Base-by-base conservation (phyloP, 2,113 vertebrate species). In the Osmerus mordax region DNA sequence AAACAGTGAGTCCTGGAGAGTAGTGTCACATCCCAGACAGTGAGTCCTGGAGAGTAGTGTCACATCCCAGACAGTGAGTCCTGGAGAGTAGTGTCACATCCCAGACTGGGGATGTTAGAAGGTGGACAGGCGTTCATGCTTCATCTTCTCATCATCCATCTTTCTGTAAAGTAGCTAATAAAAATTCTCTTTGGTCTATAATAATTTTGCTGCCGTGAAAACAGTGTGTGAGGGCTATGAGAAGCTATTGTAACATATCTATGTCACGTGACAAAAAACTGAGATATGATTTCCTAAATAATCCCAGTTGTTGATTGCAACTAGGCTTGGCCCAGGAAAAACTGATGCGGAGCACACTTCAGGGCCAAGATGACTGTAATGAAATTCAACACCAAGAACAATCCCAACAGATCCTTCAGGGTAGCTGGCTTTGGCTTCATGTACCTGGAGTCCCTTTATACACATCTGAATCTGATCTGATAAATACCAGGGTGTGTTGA, bases 401-500 rank as follows among this genome's bases (percentile, higher is more conserved):
- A 61, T 81, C 77, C 51, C 72, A 58, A 72, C 54, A 61, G 68
- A 58, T 72, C 83, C 53, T 63, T 67, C 79, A 77, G 71, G 84
- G 72, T 79, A 82, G 32, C 32, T 36, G 32, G 32, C 32, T 36
- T 7, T 36, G 32, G 32, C 32, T 36, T 36, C 32, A 36, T 36
- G 7, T 76, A 79, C 74, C n/a, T 61, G 19, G 12, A 75, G 69
- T 62, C 62, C 75, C 71, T 70, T 58, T 63, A 68, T 16, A 29
- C 56, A 76, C 60, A 23, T 72, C 71, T 79, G 68, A 86, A 89
- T 79, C 67, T 79, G 78, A 88, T 83, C 74, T 73, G 32, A 13
- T 71, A 60, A 36, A 14, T 53, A 73, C 51, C 55, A 69, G 70
- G 83, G 81, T 51, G 81, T 81, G 83, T 79, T 60, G 47, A 70